Evolutionary conservation across 2,113 vertebrate species (phyloP).

Genomic region (Empidonax traillii): DNA sequence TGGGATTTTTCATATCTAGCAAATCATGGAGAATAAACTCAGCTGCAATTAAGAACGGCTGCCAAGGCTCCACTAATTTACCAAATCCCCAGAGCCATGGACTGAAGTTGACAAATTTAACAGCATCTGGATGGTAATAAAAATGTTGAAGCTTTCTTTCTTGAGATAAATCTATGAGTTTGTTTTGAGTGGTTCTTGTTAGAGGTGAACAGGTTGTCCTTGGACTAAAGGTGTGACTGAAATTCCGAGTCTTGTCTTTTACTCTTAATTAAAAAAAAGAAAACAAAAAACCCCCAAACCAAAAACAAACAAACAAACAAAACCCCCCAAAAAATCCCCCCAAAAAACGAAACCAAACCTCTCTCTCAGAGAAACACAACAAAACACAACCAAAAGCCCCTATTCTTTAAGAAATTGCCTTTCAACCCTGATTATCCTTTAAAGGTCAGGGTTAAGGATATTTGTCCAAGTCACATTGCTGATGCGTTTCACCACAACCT

Average conservation of each 20-base stretch:
- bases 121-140: not conserved
- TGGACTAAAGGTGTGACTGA: not conserved
- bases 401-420: not conserved
- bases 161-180: not conserved
- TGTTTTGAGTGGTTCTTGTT: not conserved
- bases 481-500: not conserved
- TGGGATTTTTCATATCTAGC: not conserved
- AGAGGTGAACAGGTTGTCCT: not conserved
- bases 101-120: not conserved
- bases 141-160: not conserved
- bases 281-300: not conserved
- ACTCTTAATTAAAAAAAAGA: not conserved
- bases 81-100: not conserved
- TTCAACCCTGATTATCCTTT: not conserved
- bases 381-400: not conserved
- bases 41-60: not conserved
- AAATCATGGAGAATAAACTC: not conserved
- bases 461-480: not conserved
- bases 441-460: not conserved
- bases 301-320: too few relatives aligned
- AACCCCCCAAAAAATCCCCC: too few relatives aligned
- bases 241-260: not conserved
- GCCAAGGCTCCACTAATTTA: not conserved
- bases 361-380: not conserved
- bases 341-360: not conserved